phyloP scores from a whole-genome alignment of 2,113 vertebrate genomes.

The Indicator indicator region DNA sequence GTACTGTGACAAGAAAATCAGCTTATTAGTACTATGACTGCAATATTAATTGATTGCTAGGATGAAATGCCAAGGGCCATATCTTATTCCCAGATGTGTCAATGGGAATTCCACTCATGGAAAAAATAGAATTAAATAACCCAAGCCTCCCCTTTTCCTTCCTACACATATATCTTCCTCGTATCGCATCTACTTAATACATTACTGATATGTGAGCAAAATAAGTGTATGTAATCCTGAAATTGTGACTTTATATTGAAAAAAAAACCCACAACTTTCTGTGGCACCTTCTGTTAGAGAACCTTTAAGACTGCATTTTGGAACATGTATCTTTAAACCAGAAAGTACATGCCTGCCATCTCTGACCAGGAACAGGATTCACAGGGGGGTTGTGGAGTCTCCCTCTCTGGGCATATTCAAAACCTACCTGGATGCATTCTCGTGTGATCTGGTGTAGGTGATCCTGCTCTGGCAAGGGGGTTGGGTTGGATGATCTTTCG shows the following conservation, averaged over 20 bases:
- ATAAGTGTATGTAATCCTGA: not conserved
- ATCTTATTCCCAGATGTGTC: conserved; percentile 41
- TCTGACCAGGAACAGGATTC: not conserved
- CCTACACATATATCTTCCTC: not conserved
- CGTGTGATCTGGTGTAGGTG: too few relatives aligned
- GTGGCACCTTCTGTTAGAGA: not conserved
- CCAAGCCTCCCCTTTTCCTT: conserved; percentile 13
- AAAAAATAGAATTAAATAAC: conserved; percentile 48
- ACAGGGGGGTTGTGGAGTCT: too few relatives aligned
- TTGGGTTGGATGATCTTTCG: too few relatives aligned
- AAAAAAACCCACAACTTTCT: not conserved
- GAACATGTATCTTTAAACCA: not conserved
- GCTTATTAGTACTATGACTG: conserved; percentile 38
- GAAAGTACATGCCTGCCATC: not conserved
- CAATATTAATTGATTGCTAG: conserved; percentile 37
- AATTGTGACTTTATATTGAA: not conserved
- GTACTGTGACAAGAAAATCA: not conserved
- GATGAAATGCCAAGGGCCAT: conserved; percentile 9
- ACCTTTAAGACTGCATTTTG: not conserved
- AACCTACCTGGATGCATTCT: too few relatives aligned
- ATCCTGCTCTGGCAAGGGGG: too few relatives aligned
- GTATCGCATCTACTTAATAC: not conserved
- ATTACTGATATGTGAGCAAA: not conserved
- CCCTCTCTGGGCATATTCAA: too few relatives aligned
- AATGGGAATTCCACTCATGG: not conserved